Base-by-base conservation (phyloP, 2,113 vertebrate species). In the Parotia lawesii region DNA sequence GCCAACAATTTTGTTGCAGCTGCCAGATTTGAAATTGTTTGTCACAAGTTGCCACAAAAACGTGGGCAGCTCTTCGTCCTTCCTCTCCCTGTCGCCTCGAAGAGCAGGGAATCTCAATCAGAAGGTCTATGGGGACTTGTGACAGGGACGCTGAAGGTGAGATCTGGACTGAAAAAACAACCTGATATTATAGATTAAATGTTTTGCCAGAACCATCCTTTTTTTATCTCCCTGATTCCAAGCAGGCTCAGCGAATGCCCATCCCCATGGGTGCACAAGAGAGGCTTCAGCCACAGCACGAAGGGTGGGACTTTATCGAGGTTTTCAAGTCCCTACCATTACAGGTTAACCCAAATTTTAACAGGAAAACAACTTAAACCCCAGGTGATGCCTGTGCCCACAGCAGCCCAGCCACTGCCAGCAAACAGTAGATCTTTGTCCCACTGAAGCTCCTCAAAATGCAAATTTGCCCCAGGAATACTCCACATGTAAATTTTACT, bases 351-450 rank as follows among this genome's bases (percentile, higher is more conserved):
- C 56, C 90, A 57, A 78, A 74, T 84, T 91, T 87, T 3, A 27
- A 13, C 38, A 48, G 51, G 24, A 40, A 31, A 54, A 35, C 15
- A 35, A 4, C 18, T 53, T 18, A 20, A 28, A 66, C 4, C n/a
- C 24, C n/a, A 1, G 53, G 33, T 0, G 19, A 20, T 13, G 42
- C 14, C 67, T 11, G 31, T 28, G 27, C 37, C 67, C 38, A 6
- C 12, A 5, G 35, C 51, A 72, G 97, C 92, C 93, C 82, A 7
- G 94, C 93, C 94, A 67, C 96, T 60, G 95, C 95, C 96, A 93
- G 92, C 94, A 10, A 38, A 53, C 60, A 24, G 53, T 37, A 37
- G 1, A 27, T 12, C 70, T 35, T 0, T 11, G n/a, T 75, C 70
- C 70, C 62, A 5, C 27, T 2, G 35, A 27, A 37, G 19, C 25